These are phyloP conservation scores for Calephelis perditalis DNA, from an alignment of 2,888 invertebrate species.

Conservation along the genomic window DNA sequence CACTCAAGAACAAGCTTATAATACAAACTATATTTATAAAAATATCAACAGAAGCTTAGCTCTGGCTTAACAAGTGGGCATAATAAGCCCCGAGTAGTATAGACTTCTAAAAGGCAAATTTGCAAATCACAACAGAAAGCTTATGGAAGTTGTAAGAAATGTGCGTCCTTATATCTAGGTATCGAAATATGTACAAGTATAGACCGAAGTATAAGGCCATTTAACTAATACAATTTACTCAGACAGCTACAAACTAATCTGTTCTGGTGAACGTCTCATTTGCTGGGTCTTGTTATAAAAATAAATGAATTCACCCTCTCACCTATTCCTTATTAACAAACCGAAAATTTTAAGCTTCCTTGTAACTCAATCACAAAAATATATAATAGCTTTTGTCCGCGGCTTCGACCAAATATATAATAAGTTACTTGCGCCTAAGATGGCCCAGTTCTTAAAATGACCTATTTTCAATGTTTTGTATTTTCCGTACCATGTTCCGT, in stretches of 20 bases:
- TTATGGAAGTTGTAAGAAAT: constrained; percentile 44
- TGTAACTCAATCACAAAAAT: too few species aligned
- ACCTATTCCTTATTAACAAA: too few species aligned
- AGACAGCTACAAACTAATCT: background rate
- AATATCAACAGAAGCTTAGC: constrained; percentile 56
- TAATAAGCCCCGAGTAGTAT: constrained; percentile 51
- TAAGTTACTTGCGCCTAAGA: too few species aligned
- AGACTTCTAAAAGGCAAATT: constrained; percentile 62
- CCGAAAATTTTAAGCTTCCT: too few species aligned
- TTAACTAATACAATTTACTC: constrained; percentile 41
- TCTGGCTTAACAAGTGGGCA: constrained; percentile 47
- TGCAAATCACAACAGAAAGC: constrained; percentile 72
- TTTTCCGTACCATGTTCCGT: too few species aligned
- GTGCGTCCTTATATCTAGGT: constrained; percentile 57
- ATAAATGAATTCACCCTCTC: too few species aligned
- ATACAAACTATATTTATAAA: constrained; percentile 39
- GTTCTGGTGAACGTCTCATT: background rate
- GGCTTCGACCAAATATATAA: too few species aligned
- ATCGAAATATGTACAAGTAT: constrained; percentile 35
- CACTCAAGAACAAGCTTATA: constrained; percentile 21
- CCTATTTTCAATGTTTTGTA: too few species aligned
- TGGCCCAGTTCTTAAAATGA: too few species aligned
- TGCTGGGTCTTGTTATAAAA: too few species aligned
- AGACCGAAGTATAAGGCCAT: constrained; percentile 48
- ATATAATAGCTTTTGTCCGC: too few species aligned